phyloP scores from a whole-genome alignment of 2,113 vertebrate genomes.

The Illadopsis cleaveri region DNA sequence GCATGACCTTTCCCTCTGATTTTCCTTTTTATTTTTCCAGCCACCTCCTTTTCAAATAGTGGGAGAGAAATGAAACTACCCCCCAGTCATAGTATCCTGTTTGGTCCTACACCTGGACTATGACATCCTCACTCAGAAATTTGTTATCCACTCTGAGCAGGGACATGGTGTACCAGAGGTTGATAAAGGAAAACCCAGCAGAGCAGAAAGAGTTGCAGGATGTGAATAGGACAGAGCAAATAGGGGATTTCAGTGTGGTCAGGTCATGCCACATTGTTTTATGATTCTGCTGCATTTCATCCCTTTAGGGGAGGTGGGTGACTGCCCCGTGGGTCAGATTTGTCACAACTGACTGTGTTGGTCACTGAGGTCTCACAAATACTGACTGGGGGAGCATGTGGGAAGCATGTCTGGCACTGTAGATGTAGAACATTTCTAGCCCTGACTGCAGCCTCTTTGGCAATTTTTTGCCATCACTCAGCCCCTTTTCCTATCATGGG shows the following conservation, averaged over 20 bases:
- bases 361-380: background rate
- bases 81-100: background rate
- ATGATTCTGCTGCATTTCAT: background rate
- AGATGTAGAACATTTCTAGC: background rate
- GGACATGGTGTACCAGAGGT: background rate
- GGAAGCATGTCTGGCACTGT: background rate
- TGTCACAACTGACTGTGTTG: background rate
- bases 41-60: conserved; percentile 5
- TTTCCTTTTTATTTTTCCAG: conserved; percentile 43
- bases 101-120: fast-evolving
- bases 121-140: background rate
- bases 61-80: background rate
- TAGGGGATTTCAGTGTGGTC: background rate
- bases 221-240: background rate
- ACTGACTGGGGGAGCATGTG: background rate
- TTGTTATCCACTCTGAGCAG: background rate
- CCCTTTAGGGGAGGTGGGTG: background rate
- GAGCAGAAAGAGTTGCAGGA: background rate
- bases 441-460: background rate
- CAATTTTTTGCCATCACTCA: background rate
- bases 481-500: background rate
- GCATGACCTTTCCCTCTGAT: conserved; percentile 40
- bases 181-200: background rate
- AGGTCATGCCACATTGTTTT: background rate
- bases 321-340: background rate